Conservation (phyloP, 1,140 invertebrate species). For the Lepidurus arcticus region DNA sequence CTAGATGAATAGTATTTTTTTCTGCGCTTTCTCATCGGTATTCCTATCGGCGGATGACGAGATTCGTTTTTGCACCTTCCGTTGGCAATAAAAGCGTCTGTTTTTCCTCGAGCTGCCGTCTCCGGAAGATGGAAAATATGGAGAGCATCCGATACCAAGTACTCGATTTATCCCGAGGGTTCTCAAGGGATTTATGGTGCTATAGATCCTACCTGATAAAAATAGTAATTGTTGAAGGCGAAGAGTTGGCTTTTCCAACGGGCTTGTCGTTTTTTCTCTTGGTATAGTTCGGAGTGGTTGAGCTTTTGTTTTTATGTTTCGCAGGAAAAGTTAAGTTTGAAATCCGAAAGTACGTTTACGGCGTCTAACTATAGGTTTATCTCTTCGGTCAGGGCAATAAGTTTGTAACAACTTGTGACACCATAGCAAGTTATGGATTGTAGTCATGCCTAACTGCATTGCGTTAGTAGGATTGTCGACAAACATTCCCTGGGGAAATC, state of each 20-base stretch:
- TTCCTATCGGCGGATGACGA: background rate
- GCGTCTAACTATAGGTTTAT: too few relatives aligned
- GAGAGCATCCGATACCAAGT: background rate
- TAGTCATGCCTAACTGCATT: too few relatives aligned
- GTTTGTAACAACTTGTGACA: too few relatives aligned
- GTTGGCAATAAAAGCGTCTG: constrained; percentile 14
- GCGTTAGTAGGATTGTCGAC: too few relatives aligned
- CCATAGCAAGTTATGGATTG: too few relatives aligned
- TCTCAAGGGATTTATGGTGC: background rate
- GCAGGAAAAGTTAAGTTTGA: too few relatives aligned
- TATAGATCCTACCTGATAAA: background rate
- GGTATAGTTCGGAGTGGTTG: background rate
- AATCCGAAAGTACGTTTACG: too few relatives aligned
- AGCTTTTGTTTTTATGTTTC: too few relatives aligned
- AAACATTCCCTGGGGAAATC: too few relatives aligned
- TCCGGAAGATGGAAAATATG: background rate
- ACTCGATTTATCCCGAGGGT: background rate
- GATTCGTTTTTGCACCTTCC: constrained; percentile 11
- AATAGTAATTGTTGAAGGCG: background rate
- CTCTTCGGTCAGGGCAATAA: too few relatives aligned
- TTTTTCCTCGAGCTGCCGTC: background rate
- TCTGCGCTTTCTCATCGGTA: background rate
- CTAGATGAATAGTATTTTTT: background rate
- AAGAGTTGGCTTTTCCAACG: background rate
- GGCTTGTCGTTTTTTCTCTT: background rate